A percentile compares a stretch with the other conserved stretches of the same genome.
Evolutionary conservation across 2,113 vertebrate species (phyloP).

Genomic region (Tetrao urogallus): DNA sequence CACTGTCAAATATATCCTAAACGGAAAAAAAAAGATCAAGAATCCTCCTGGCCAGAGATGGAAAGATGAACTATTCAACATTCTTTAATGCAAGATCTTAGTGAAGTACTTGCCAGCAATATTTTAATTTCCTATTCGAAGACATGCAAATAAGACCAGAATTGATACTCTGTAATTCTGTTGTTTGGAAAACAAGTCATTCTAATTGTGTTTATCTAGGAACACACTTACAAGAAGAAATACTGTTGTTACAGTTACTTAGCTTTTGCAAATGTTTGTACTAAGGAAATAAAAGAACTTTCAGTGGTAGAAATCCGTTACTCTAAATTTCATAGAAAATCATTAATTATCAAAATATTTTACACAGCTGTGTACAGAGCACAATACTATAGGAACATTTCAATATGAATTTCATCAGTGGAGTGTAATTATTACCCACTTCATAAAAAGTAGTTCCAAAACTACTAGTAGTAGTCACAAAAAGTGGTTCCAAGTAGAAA

Average conservation of each 20-base stretch:
- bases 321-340: neutral
- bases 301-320: neutral
- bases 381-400: neutral
- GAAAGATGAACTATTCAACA: neutral
- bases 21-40: slow-evolving; percentile 37
- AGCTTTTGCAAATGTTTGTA: neutral
- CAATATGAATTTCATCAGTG: neutral
- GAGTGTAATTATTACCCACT: neutral
- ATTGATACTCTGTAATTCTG: neutral
- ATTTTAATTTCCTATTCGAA: neutral
- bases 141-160: neutral
- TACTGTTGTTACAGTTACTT: neutral
- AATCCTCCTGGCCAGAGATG: neutral
- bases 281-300: neutral
- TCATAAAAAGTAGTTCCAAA: neutral
- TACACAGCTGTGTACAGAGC: neutral
- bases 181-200: neutral
- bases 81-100: neutral
- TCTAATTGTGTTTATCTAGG: neutral
- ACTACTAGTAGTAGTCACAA: no score
- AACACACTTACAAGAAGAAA: neutral
- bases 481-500: neutral
- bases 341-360: neutral
- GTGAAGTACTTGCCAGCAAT: neutral
- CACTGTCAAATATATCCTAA: slow-evolving; percentile 93